Conservation (phyloP, 2,113 vertebrate species). For the Platycercus adscitus region DNA sequence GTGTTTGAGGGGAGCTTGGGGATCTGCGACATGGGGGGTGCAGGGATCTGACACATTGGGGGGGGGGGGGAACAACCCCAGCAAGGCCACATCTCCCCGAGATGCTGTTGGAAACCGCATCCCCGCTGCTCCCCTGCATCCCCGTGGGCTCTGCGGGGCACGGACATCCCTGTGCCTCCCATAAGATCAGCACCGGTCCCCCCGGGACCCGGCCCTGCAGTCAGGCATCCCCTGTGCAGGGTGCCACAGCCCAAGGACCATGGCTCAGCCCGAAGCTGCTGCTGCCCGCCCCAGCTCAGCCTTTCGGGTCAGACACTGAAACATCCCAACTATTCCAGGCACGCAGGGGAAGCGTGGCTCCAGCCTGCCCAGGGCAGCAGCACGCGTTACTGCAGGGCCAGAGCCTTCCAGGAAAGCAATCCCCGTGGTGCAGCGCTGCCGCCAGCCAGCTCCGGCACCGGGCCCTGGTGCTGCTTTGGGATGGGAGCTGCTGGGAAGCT, state of each 20-base stretch:
- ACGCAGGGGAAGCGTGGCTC: background rate
- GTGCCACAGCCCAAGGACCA: too few relatives aligned
- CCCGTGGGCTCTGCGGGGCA: background rate
- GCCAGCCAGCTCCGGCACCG: background rate
- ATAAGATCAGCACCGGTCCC: fast-evolving
- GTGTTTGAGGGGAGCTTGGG: background rate
- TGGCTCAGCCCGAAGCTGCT: background rate
- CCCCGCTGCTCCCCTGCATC: background rate
- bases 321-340: background rate
- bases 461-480: background rate
- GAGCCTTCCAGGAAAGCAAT: background rate
- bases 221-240: fast-evolving
- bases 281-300: background rate
- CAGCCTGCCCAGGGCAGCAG: background rate
- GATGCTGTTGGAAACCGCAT: background rate
- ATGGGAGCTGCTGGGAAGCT: background rate
- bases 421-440: fast-evolving
- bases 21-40: background rate
- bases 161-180: background rate
- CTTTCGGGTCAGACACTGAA: background rate
- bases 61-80: background rate
- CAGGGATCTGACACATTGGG: background rate
- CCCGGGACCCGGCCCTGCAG: fast-evolving
- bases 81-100: background rate
- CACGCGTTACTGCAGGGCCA: background rate